phyloP scores from a whole-genome alignment of 2,797 vertebrate species.

The Chiloscyllium punctatum region DNA sequence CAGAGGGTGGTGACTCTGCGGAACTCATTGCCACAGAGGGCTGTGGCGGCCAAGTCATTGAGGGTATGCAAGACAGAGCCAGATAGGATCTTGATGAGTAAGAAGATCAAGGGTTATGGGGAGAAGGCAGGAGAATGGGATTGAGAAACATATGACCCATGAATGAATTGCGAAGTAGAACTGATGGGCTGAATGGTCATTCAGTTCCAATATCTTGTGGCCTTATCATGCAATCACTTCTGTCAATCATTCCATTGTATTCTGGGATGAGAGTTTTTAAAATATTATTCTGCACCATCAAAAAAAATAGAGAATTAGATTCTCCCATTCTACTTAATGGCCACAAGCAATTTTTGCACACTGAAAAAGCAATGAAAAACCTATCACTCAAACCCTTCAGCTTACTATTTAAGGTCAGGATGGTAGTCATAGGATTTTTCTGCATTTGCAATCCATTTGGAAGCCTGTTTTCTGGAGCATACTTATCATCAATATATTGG shows the following conservation, averaged over 20 bases:
- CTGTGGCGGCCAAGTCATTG: no score
- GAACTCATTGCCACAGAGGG: no score
- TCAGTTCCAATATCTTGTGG: no score
- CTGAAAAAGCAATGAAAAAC: conserved; percentile 31
- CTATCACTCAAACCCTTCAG: conserved; percentile 14
- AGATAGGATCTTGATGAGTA: no score
- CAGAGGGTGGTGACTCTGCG: no score
- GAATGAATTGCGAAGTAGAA: no score
- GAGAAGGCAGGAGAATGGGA: no score
- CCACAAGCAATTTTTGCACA: neutral
- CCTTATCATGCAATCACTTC: neutral
- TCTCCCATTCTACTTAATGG: neutral
- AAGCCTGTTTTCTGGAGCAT: conserved; percentile 6
- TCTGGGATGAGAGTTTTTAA: neutral
- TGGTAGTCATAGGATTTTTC: conserved; percentile 3
- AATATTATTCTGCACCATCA: neutral
- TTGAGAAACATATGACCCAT: no score
- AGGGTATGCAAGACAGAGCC: no score
- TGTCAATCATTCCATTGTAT: neutral
- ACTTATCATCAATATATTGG: neutral
- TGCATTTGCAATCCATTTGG: neutral
- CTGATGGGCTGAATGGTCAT: no score
- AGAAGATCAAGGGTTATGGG: no score
- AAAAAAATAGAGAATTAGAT: conserved; percentile 10
- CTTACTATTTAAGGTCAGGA: neutral